These are phyloP conservation scores for Tinamus guttatus DNA, from an alignment of 2,113 vertebrate genomes.

Conservation along the genomic window DNA sequence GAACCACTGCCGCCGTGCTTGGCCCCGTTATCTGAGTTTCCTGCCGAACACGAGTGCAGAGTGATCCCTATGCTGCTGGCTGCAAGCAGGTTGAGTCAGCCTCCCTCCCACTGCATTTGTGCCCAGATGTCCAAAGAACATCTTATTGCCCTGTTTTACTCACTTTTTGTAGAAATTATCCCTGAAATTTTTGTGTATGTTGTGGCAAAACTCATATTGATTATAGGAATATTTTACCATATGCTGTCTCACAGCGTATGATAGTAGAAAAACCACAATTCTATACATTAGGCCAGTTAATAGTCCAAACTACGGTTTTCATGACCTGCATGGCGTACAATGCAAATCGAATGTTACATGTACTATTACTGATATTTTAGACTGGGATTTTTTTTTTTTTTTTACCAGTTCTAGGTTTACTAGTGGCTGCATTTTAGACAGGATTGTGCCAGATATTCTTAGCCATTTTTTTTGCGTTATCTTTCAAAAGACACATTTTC, in stretches of 20 bases:
- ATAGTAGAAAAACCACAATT: background rate
- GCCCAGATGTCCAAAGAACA: background rate
- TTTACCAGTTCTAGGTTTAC: background rate
- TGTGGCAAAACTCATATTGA: background rate
- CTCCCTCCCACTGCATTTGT: background rate
- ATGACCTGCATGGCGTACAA: background rate
- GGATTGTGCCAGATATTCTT: background rate
- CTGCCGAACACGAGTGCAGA: background rate
- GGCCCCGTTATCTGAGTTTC: background rate
- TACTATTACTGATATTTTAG: background rate
- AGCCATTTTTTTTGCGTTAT: background rate
- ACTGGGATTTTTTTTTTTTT: no score
- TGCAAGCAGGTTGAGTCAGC: background rate
- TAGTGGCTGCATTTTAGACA: background rate
- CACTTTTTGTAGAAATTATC: background rate
- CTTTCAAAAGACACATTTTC: background rate
- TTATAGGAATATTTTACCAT: background rate
- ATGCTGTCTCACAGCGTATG: background rate
- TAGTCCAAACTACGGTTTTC: background rate
- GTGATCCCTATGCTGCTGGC: background rate
- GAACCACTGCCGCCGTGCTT: rapidly evolving
- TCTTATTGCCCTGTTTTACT: background rate
- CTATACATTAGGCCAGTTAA: background rate
- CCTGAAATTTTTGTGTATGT: background rate
- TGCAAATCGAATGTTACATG: rapidly evolving